Evolutionary conservation across 2,113 vertebrate genomes (phyloP).

Genomic region (Silurus meridionalis): DNA sequence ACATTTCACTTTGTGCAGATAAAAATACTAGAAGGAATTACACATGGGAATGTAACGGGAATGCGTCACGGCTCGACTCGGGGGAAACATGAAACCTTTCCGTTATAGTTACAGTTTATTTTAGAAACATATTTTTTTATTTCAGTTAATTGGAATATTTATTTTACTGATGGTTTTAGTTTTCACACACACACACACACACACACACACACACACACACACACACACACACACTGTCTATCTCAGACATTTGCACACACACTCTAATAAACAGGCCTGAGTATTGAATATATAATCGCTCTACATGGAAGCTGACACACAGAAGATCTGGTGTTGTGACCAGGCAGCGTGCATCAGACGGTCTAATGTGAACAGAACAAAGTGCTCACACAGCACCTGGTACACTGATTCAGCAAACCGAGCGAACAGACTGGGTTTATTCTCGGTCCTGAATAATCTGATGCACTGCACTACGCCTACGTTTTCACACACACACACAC

Average conservation of each 20-base stretch:
- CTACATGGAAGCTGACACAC: background rate
- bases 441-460: background rate
- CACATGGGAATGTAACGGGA: too few species aligned
- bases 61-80: too few species aligned
- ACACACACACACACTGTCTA: background rate
- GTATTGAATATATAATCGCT: conserved; percentile 3
- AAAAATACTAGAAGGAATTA: too few species aligned
- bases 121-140: too few species aligned
- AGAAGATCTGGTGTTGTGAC: background rate
- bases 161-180: too few species aligned
- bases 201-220: background rate
- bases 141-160: too few species aligned
- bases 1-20: too few species aligned
- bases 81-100: too few species aligned
- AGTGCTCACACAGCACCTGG: background rate
- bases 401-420: background rate
- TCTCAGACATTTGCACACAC: conserved; percentile 14
- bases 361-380: background rate
- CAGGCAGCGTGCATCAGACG: background rate
- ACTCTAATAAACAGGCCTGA: background rate
- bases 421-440: background rate
- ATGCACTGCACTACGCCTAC: too few species aligned
- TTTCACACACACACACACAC: background rate
- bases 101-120: too few species aligned
- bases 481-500: too few species aligned